phyloP scores from a whole-genome alignment of 1,140 invertebrate species.

The Drosophila ananassae region DNA sequence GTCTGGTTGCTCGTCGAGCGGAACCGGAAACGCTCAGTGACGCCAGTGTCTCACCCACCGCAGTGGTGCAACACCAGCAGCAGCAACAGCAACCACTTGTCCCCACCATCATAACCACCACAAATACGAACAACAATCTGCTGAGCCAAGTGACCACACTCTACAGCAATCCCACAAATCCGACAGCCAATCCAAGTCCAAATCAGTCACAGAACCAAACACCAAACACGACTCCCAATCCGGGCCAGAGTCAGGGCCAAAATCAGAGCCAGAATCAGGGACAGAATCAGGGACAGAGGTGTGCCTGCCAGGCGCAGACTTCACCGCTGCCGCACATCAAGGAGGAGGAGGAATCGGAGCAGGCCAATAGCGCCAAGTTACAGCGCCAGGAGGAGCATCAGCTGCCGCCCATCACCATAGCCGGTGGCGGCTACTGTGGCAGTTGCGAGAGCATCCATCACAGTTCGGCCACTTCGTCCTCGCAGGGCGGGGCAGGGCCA shows the following conservation, averaged over 20 bases:
- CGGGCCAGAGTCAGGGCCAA: neutral
- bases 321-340: slow-evolving; percentile 87
- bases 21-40: slow-evolving; percentile 79
- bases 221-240: slow-evolving; percentile 49
- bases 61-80: slow-evolving; percentile 44
- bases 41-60: slow-evolving; percentile 78
- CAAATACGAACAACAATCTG: slow-evolving; percentile 19
- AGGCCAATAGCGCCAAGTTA: slow-evolving; percentile 83
- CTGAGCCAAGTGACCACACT: slow-evolving; percentile 26
- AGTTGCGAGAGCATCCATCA: slow-evolving; percentile 80
- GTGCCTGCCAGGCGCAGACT: slow-evolving; percentile 77
- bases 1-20: slow-evolving; percentile 70
- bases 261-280: slow-evolving; percentile 1
- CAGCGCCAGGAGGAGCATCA: slow-evolving; percentile 27
- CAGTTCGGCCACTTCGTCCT: slow-evolving; percentile 67
- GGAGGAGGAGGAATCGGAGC: slow-evolving; percentile 86
- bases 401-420: slow-evolving; percentile 64
- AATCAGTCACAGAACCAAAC: slow-evolving; percentile 82
- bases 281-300: slow-evolving; percentile 72
- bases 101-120: slow-evolving; percentile 8
- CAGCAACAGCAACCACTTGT: slow-evolving; percentile 10
- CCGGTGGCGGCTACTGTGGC: slow-evolving; percentile 59
- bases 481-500: slow-evolving; percentile 41
- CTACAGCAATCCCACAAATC: slow-evolving; percentile 30
- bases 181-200: slow-evolving; percentile 48